Conservation (phyloP, 2,113 vertebrate genomes). For the Porphyrio hochstetteri region DNA sequence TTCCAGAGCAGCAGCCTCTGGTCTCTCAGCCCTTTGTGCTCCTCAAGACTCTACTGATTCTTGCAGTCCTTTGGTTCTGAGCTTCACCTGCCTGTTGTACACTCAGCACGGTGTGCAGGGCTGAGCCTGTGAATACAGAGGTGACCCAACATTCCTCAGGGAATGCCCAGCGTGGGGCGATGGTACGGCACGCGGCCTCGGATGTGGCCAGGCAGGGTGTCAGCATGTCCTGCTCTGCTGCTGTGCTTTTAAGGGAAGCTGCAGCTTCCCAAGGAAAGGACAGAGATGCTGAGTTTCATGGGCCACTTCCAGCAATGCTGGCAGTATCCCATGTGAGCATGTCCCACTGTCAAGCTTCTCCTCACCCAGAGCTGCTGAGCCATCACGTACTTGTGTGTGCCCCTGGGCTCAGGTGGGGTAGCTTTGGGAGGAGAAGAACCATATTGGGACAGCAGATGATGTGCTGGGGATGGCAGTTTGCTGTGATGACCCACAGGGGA, state of each 20-base stretch:
- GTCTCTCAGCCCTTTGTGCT: rapidly evolving
- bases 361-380: neutral
- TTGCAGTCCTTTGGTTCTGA: neutral
- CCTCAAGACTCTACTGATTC: neutral
- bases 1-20: neutral
- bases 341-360: neutral
- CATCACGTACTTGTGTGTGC: rapidly evolving
- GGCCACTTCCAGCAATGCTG: neutral
- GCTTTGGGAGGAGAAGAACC: neutral
- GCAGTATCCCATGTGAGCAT: rapidly evolving
- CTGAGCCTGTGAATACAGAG: neutral
- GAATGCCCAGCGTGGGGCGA: neutral
- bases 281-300: neutral
- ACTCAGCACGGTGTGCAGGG: neutral
- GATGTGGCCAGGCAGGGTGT: neutral
- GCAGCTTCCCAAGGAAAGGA: neutral
- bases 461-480: neutral
- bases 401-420: rapidly evolving
- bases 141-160: neutral
- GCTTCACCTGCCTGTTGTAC: neutral
- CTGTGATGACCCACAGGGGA: neutral
- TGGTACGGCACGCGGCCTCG: neutral
- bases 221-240: neutral
- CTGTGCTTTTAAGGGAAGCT: neutral
- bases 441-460: neutral